Base-by-base conservation (phyloP, 2,797 vertebrate genomes). In the Spondyliosoma cantharus region DNA sequence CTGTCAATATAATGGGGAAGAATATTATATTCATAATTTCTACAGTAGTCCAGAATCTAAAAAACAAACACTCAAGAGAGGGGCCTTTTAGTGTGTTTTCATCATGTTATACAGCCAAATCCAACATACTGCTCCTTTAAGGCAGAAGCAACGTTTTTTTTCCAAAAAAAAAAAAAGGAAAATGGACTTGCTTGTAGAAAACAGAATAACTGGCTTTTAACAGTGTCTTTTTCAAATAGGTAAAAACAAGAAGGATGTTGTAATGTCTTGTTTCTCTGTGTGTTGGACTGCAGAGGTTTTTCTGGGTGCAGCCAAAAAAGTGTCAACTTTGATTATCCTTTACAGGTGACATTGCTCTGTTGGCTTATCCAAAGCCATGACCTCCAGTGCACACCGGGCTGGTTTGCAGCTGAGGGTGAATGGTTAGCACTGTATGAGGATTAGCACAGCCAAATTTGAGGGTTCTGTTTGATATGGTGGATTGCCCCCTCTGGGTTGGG, bases 291-390 rank as follows among this genome's bases (percentile, higher is more conserved):
- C 19, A 11, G 49, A 15, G 46, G 25, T 32, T 65, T 37, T 64
- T 57, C 4, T 19, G 5, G 48, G 22, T 13, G 4, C 15, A 56
- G 50, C 37, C 54, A 57, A 56, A 64, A 60, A 61, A 37, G 48
- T 62, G 32, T n/a, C 32, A n/a, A 3, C 45, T 54, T 22, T 22
- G 24, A 54, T 46, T 1, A n/a, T 54, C 37, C 42, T 65, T 22
- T 43, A 37, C 16, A 49, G 15, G 45, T 46, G 25, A 37, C n/a
- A 12, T 11, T 5, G 27, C 24, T 68, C 27, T 69, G 22, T 32
- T 79, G 43, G 27, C 32, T 45, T 24, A n/a, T n/a, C 61, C 37
- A 63, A 69, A 69, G 32, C 14, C 49, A n/a, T 53, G 48, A 54
- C 57, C 20, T 24, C 9, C 17, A 17, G 25, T 25, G 3, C 37